Evolutionary conservation across 2,113 vertebrate species (phyloP).

Genomic region (Pycnonotus jocosus): DNA sequence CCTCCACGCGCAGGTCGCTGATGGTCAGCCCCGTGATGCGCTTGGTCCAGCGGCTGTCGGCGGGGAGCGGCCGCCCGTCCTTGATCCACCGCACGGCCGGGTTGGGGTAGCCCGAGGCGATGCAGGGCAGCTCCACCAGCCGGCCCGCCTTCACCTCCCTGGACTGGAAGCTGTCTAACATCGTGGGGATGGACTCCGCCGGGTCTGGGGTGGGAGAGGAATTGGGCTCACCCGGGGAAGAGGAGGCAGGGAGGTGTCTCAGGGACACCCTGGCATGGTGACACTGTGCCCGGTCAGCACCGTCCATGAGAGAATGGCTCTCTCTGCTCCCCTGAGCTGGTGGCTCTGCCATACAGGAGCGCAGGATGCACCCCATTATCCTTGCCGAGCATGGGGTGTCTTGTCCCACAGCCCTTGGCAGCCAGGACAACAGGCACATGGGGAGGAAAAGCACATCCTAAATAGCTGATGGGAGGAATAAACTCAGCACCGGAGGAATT

Average conservation of each 20-base stretch:
- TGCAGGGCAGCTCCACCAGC: slow-evolving; percentile 89
- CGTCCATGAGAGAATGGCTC: accelerated
- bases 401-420: not conserved
- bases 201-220: slow-evolving; percentile 74
- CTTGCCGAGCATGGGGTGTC: accelerated
- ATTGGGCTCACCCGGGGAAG: accelerated
- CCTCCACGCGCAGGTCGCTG: slow-evolving; percentile 88
- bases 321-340: accelerated
- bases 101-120: slow-evolving; percentile 93
- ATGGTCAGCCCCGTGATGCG: slow-evolving; percentile 88
- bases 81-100: slow-evolving; percentile 95
- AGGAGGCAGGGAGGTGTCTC: not conserved
- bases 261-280: not conserved
- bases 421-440: not conserved
- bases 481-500: slow-evolving; percentile 39
- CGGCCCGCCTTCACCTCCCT: slow-evolving; percentile 84
- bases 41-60: slow-evolving; percentile 89
- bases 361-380: not conserved
- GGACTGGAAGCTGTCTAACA: slow-evolving; percentile 94
- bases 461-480: slow-evolving; percentile 26
- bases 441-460: not conserved
- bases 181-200: slow-evolving; percentile 89
- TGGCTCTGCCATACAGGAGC: not conserved
- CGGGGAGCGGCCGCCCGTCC: slow-evolving; percentile 88
- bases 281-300: accelerated